These are phyloP conservation scores for Tetraneura akinire DNA, from an alignment of 1,140 invertebrate genomes.

Conservation along the genomic window DNA sequence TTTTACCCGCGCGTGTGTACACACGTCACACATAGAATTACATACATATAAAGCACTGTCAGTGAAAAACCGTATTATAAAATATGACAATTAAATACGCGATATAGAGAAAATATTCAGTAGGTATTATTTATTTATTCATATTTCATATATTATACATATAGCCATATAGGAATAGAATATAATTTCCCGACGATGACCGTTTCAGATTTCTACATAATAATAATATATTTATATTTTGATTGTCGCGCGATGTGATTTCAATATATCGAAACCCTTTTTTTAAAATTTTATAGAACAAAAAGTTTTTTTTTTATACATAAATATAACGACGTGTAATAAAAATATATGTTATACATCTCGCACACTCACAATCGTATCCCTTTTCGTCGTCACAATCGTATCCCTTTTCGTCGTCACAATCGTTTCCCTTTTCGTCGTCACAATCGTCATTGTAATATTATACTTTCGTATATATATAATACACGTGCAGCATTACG, in stretches of 20 bases:
- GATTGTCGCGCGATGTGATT: not conserved
- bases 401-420: not conserved
- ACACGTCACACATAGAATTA: no score
- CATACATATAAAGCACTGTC: no score
- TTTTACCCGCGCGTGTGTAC: no score
- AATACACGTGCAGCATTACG: not conserved
- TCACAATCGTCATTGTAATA: not conserved
- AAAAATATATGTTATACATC: no score
- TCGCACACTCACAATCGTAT: not conserved
- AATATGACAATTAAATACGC: no score
- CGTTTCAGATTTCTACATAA: slow-evolving; percentile 1
- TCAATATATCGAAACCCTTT: not conserved
- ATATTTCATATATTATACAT: no score
- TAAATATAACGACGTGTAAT: not conserved
- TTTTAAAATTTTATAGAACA: slow-evolving; percentile 9
- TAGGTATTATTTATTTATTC: no score
- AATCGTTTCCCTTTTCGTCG: not conserved
- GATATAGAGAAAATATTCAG: no score
- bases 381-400: not conserved
- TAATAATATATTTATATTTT: not conserved
- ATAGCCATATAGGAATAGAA: no score
- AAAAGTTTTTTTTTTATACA: slow-evolving; percentile 2
- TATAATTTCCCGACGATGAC: no score
- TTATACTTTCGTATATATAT: no score
- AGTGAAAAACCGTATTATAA: no score